A percentile compares a stretch with the other conserved stretches of the same genome.
These are phyloP conservation scores for Hydropotes inermis DNA, from an alignment of 2,113 vertebrate genomes.

Conservation along the genomic window DNA sequence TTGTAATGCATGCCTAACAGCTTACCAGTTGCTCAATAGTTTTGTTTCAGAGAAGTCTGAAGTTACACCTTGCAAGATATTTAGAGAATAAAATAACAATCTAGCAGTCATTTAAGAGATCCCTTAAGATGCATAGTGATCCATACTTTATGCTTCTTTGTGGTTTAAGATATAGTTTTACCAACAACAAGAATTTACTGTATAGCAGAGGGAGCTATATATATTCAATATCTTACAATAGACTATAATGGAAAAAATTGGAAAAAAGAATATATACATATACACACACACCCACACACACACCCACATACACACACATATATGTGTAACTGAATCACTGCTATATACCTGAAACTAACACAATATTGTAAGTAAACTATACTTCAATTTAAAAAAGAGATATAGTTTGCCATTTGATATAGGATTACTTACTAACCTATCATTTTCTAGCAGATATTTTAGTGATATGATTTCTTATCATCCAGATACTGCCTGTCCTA, in stretches of 20 bases:
- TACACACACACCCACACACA: too few species aligned
- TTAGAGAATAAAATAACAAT: not conserved
- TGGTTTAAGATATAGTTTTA: not conserved
- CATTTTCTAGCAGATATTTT: not conserved
- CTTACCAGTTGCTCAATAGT: not conserved
- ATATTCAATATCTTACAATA: not conserved
- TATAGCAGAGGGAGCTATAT: not conserved
- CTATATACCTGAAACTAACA: not conserved
- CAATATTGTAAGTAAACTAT: not conserved
- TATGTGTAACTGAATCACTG: not conserved
- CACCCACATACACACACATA: not conserved
- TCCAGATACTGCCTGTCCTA: not conserved
- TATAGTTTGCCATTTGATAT: not conserved
- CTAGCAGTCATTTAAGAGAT: not conserved
- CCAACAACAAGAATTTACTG: not conserved
- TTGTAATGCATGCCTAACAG: not conserved
- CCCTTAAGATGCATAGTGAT: not conserved
- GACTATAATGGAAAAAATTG: not conserved
- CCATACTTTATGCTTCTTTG: not conserved
- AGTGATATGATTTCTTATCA: not conserved
- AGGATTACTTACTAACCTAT: not conserved
- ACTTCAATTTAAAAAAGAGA: not conserved
- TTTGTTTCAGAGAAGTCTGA: not conserved
- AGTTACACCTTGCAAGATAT: not conserved
- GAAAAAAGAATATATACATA: not conserved